Percentiles rank a stretch among this genome's conserved stretches.
Evolutionary conservation across 2,797 vertebrate genomes (phyloP).

Genomic region (Acanthurus tractus): DNA sequence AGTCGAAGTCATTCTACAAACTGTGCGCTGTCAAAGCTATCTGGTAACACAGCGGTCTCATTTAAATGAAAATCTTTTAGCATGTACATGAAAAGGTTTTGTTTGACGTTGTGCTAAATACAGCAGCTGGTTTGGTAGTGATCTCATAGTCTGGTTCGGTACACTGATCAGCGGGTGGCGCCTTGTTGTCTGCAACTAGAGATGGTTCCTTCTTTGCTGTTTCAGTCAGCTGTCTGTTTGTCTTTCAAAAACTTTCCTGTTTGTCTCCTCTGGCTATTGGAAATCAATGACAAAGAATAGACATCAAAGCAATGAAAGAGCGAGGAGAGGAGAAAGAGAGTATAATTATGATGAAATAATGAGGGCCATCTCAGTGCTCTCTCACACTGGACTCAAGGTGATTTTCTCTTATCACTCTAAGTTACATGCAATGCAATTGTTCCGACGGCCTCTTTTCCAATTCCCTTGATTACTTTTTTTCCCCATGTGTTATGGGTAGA

Average conservation of each 20-base stretch:
- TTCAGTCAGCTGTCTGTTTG: slow-evolving; percentile 2
- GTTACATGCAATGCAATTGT: background rate
- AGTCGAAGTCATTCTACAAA: slow-evolving; percentile 55
- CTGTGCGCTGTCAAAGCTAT: slow-evolving; percentile 30
- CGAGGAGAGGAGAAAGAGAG: slow-evolving; percentile 12
- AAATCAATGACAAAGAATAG: slow-evolving; percentile 3
- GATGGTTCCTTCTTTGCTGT: background rate
- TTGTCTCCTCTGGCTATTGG: slow-evolving; percentile 12
- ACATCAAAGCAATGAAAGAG: slow-evolving; percentile 17
- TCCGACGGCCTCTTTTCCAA: no score
- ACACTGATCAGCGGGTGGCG: slow-evolving; percentile 4
- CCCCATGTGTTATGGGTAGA: no score
- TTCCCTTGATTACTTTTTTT: no score
- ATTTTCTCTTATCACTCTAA: slow-evolving; percentile 35
- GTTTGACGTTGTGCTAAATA: slow-evolving; percentile 20
- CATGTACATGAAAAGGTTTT: slow-evolving; percentile 17
- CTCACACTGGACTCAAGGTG: slow-evolving; percentile 17
- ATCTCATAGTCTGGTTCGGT: slow-evolving; percentile 27
- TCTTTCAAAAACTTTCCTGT: slow-evolving; percentile 8
- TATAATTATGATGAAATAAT: slow-evolving; percentile 55
- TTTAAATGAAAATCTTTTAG: slow-evolving; percentile 45
- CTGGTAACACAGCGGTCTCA: slow-evolving; percentile 9
- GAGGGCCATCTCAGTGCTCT: slow-evolving; percentile 16
- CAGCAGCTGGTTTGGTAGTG: slow-evolving; percentile 11
- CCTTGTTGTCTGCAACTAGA: slow-evolving; percentile 23